Percentiles rank a stretch among this genome's conserved stretches.
Evolutionary conservation across 2,797 vertebrate species (phyloP).

Genomic region (Acanthurus tractus): DNA sequence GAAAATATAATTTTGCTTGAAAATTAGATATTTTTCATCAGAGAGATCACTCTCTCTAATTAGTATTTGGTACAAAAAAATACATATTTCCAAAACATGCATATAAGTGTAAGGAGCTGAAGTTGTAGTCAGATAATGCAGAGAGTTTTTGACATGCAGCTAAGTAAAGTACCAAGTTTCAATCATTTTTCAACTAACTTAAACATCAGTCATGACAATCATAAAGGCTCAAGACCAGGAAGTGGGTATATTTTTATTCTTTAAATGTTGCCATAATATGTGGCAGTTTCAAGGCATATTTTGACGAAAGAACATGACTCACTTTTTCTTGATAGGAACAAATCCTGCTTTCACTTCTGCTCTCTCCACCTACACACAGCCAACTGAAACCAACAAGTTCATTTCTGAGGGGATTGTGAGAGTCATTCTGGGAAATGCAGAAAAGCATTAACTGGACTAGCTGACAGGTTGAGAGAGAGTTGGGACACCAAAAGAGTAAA

Average conservation of each 20-base stretch:
- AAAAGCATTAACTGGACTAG: conserved; percentile 47
- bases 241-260: conserved; percentile 16
- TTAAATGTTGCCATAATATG: conserved; percentile 23
- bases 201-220: conserved; percentile 14
- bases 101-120: no score
- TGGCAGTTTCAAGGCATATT: conserved; percentile 36
- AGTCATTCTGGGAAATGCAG: conserved; percentile 55
- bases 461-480: conserved; percentile 43
- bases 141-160: background rate
- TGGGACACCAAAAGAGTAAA: conserved; percentile 42
- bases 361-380: conserved; percentile 48
- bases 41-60: no score
- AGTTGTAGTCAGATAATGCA: no score
- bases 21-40: no score
- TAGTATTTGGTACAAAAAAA: no score
- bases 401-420: conserved; percentile 45
- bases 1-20: no score
- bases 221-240: conserved; percentile 19
- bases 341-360: conserved; percentile 36
- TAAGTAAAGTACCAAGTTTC: no score
- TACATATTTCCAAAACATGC: no score
- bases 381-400: conserved; percentile 55
- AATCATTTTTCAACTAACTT: background rate
- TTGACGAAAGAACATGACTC: conserved; percentile 54
- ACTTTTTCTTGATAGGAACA: conserved; percentile 65